phyloP scores from a whole-genome alignment of 2,113 vertebrate species.

The Lates calcarifer region DNA sequence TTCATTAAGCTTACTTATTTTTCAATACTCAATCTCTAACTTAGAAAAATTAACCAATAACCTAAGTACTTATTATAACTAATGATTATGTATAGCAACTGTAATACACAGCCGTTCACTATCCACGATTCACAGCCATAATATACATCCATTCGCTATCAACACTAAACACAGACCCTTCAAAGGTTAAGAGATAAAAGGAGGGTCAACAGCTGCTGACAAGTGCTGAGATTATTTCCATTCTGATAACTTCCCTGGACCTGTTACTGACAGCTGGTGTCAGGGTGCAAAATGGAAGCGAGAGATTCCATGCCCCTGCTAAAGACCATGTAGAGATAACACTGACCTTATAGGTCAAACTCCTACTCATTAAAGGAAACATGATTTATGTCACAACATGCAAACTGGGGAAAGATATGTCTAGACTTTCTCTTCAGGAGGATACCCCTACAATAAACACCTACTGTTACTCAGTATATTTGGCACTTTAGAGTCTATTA shows the following conservation, averaged over 20 bases:
- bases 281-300: constrained; percentile 71
- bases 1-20: background rate
- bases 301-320: constrained; percentile 70
- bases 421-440: background rate
- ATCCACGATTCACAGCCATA: background rate
- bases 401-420: background rate
- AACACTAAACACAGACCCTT: constrained; percentile 51
- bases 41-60: too few relatives aligned
- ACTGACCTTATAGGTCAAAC: constrained; percentile 42
- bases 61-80: too few relatives aligned
- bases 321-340: constrained; percentile 68
- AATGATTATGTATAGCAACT: background rate
- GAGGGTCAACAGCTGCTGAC: constrained; percentile 78
- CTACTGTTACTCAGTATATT: background rate
- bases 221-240: constrained; percentile 82
- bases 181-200: constrained; percentile 79
- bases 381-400: constrained; percentile 41
- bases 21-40: background rate
- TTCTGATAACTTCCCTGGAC: constrained; percentile 59
- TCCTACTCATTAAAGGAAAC: constrained; percentile 21
- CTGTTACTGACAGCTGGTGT: constrained; percentile 69
- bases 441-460: background rate
- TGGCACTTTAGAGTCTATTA: background rate
- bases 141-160: constrained; percentile 3
- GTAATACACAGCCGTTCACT: constrained; percentile 1